Evolutionary conservation across 1,140 invertebrate species (phyloP), one percentile per base, ranked within the genome.

Genomic region (Apocrypta bakeri): DNA sequence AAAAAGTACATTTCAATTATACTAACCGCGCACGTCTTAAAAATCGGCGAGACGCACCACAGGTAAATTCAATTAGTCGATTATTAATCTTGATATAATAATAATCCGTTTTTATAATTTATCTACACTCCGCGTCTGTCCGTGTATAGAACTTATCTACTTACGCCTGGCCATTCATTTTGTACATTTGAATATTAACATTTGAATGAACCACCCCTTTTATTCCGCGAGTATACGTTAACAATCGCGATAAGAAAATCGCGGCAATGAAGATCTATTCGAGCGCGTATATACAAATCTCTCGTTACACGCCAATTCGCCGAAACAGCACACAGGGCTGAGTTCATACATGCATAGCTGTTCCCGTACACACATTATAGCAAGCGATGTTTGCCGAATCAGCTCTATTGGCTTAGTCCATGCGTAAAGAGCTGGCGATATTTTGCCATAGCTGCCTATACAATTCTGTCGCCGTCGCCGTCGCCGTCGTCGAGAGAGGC

Each of bases 391-490:
- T 88, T 88, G 84, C 87, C 66, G 76, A 82, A 84, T 84, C 84
- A 85, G 83, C 82, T 87, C 81, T 87, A 86, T 87, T 87, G 85
- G 85, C 66, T 85, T 87, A 85, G 85, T 79, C 83, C 82, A 86
- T 83, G 84, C 73, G 69, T 81, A 79, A 81, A 80, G 63, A 69
- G 76, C 73, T 82, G 27, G 21, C 37, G 40, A 29, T 75, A 27
- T 79, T 75, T 66, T 31, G n/a, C 66, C 56, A 2, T 2, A 2
- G n/a, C 56, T 2, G 21, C 48, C 17, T n/a, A 56, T 7, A 33
- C 48, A 2, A 6, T 56, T 56, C 40, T 56, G 6, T 56, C 48
- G 21, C 33, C 33, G 9, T 4, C 12, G 24, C n/a, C 12, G 64
- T 8, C 56, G 56, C 4, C 12, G 11, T 21, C 2, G 2, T 14